These are phyloP conservation scores for Pangasius larnaudii DNA, from an alignment of 2,797 vertebrate genomes.

Conservation along the genomic window DNA sequence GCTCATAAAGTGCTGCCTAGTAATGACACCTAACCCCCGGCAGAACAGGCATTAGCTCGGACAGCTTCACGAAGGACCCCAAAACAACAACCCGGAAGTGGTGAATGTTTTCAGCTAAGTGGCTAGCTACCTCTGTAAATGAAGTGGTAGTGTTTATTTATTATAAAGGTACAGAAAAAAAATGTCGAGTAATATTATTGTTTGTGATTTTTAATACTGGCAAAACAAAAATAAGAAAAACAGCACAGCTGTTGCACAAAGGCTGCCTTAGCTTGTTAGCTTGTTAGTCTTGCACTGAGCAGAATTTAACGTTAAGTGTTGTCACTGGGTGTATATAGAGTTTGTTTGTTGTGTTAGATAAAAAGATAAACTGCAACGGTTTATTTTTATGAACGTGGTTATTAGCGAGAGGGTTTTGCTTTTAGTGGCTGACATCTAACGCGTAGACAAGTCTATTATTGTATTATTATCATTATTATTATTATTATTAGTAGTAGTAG, in stretches of 20 bases:
- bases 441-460: background rate
- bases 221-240: background rate
- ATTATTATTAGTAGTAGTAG: background rate
- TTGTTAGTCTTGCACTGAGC: background rate
- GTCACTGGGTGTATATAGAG: background rate
- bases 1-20: background rate
- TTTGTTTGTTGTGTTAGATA: background rate
- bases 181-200: background rate
- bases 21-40: fast-evolving
- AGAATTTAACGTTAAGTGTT: background rate
- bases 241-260: background rate
- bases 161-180: background rate
- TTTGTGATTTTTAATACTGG: background rate
- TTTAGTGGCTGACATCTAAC: background rate
- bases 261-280: background rate
- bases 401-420: background rate
- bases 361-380: background rate
- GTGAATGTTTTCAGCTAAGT: conserved; percentile 4
- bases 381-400: background rate
- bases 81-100: conserved; percentile 29
- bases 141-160: background rate
- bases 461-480: background rate
- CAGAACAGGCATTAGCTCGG: background rate
- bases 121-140: conserved; percentile 15
- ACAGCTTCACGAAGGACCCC: background rate